Percentiles rank a stretch among this genome's conserved stretches.
These are phyloP conservation scores for Arctocebus calabarensis DNA, from an alignment of 2,797 vertebrate genomes.

Conservation along the genomic window DNA sequence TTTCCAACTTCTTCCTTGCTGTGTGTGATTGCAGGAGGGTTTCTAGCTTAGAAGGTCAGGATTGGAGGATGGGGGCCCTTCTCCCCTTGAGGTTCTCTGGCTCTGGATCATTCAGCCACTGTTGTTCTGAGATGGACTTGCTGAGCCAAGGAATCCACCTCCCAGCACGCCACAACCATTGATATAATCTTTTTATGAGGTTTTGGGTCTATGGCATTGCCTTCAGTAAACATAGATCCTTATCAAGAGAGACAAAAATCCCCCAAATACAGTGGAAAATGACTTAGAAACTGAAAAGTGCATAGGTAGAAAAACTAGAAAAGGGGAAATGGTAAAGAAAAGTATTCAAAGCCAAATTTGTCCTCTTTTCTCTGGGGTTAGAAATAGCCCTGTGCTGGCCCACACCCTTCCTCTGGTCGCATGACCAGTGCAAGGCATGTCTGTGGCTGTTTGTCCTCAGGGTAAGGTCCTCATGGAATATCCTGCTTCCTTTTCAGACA, in stretches of 20 bases:
- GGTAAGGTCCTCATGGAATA: background rate
- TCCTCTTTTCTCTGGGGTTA: background rate
- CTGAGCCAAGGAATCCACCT: background rate
- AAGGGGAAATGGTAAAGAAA: background rate
- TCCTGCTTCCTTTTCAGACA: background rate
- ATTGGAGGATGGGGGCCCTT: background rate
- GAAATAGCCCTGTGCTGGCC: background rate
- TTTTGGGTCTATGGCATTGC: background rate
- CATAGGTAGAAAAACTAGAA: background rate
- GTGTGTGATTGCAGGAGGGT: background rate
- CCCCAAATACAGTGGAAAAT: background rate
- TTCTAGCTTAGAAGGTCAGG: background rate
- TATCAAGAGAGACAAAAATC: background rate
- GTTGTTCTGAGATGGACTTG: background rate
- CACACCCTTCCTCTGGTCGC: no score
- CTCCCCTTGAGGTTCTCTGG: background rate
- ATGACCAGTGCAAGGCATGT: background rate
- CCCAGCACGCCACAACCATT: background rate
- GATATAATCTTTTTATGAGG: background rate
- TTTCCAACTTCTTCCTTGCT: background rate
- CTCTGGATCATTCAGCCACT: background rate
- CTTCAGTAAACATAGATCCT: background rate
- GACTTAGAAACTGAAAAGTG: background rate
- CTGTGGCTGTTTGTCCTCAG: background rate
- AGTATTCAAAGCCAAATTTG: background rate